phyloP scores from a whole-genome alignment of 2,797 vertebrate species.

The Danio jaintianensis region DNA sequence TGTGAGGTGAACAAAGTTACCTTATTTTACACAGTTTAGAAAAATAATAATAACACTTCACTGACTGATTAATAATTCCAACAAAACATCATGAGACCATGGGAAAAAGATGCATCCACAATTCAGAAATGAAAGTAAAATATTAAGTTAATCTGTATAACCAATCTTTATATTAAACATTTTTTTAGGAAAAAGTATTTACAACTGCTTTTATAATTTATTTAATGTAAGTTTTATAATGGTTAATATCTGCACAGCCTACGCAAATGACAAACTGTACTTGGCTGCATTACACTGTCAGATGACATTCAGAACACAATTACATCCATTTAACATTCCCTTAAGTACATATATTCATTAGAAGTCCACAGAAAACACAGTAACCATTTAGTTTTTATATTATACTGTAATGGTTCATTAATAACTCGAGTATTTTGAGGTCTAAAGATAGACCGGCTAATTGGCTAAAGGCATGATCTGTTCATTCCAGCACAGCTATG shows the following conservation, averaged over 20 bases:
- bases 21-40: no score
- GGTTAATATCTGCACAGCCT: not conserved
- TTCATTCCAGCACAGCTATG: not conserved
- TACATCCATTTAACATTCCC: not conserved
- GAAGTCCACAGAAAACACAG: not conserved
- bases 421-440: not conserved
- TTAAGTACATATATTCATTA: not conserved
- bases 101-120: no score
- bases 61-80: no score
- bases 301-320: not conserved
- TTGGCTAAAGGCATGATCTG: constrained; percentile 29
- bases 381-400: not conserved
- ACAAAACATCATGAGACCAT: no score
- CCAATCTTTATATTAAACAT: no score
- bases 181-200: no score
- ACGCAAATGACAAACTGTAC: not conserved
- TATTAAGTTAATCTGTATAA: no score
- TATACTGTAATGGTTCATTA: not conserved
- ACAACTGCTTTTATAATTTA: not conserved
- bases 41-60: no score
- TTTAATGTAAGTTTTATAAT: no score
- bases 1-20: no score
- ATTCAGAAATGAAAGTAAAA: no score
- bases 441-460: constrained; percentile 19
- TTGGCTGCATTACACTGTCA: not conserved